phyloP scores from a whole-genome alignment of 1,140 invertebrate genomes.

The Ericerus pela region DNA sequence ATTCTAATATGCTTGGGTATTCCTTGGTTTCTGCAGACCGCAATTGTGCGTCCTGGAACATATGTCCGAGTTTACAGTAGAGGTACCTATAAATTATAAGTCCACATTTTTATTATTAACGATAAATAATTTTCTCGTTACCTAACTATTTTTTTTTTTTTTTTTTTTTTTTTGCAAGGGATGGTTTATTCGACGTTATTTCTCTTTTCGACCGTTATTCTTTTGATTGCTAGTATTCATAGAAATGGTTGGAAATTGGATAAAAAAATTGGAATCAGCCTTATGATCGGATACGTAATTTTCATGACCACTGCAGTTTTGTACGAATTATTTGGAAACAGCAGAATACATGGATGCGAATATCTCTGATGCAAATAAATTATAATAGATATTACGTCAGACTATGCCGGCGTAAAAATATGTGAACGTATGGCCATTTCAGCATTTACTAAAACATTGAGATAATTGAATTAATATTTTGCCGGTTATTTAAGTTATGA shows the following conservation, averaged over 20 bases:
- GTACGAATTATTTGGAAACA: slow-evolving; percentile 87
- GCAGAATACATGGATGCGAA: slow-evolving; percentile 69
- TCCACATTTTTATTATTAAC: neutral
- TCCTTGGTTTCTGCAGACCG: slow-evolving; percentile 91
- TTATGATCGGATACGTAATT: slow-evolving; percentile 81
- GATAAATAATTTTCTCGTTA: slow-evolving; percentile 17
- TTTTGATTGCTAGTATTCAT: slow-evolving; percentile 74
- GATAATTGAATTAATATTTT: too few relatives aligned
- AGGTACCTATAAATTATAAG: slow-evolving; percentile 45
- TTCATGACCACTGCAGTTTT: slow-evolving; percentile 81
- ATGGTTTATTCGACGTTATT: slow-evolving; percentile 81
- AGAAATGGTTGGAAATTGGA: slow-evolving; percentile 86
- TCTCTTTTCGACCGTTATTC: slow-evolving; percentile 77
- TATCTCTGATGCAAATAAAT: slow-evolving; percentile 55
- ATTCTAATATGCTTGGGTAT: slow-evolving; percentile 89
- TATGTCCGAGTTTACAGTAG: slow-evolving; percentile 78
- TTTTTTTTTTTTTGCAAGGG: too few relatives aligned
- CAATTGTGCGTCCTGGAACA: slow-evolving; percentile 65
- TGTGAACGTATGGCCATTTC: too few relatives aligned
- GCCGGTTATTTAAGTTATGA: too few relatives aligned
- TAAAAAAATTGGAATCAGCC: slow-evolving; percentile 65
- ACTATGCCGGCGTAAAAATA: too few relatives aligned
- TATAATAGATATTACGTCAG: neutral
- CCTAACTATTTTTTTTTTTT: too few relatives aligned
- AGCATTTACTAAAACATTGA: too few relatives aligned